Evolutionary conservation across 2,888 invertebrate genomes (phyloP).

Genomic region (Drosophila trichaetosa): DNA sequence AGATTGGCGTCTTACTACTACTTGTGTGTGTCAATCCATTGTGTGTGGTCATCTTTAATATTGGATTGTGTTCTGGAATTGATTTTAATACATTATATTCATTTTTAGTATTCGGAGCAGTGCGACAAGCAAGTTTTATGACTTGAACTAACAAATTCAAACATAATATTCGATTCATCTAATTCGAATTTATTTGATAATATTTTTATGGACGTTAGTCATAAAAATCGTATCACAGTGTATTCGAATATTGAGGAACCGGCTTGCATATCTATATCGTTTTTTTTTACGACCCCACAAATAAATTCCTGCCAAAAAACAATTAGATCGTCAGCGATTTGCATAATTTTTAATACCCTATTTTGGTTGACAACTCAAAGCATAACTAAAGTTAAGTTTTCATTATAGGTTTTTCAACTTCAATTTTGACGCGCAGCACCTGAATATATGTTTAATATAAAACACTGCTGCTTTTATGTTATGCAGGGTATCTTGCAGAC

Average conservation of each 20-base stretch:
- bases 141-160: slow-evolving; percentile 40
- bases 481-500: slow-evolving; percentile 28
- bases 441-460: neutral
- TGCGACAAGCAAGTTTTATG: slow-evolving; percentile 65
- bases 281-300: slow-evolving; percentile 64
- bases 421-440: neutral
- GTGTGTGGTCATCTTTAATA: slow-evolving; percentile 49
- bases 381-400: neutral
- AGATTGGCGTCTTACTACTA: slow-evolving; percentile 32
- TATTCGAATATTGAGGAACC: slow-evolving; percentile 40
- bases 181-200: slow-evolving; percentile 70
- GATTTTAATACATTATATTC: slow-evolving; percentile 37
- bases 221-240: slow-evolving; percentile 35
- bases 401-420: neutral
- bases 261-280: slow-evolving; percentile 38
- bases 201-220: slow-evolving; percentile 60
- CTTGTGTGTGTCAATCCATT: slow-evolving; percentile 36
- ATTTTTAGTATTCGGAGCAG: slow-evolving; percentile 30
- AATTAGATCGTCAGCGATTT: slow-evolving; percentile 52
- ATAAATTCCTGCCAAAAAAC: slow-evolving; percentile 45
- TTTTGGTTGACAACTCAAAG: neutral
- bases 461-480: neutral
- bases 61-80: slow-evolving; percentile 44
- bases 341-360: slow-evolving; percentile 55
- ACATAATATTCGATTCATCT: slow-evolving; percentile 54